These are phyloP conservation scores for Drosophila azteca DNA, from an alignment of 1,140 invertebrate species.

Conservation along the genomic window DNA sequence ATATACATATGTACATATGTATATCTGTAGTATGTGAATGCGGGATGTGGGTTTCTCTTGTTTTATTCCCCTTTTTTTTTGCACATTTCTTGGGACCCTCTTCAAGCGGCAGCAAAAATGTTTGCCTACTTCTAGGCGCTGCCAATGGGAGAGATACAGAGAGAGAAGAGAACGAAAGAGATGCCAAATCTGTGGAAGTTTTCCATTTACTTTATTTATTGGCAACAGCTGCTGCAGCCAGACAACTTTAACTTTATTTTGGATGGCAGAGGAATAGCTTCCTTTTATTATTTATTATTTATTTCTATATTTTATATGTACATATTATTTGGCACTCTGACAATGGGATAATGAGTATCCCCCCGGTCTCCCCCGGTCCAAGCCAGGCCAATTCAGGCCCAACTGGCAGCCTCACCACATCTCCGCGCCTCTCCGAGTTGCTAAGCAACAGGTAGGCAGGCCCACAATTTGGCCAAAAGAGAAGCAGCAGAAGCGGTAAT, in stretches of 20 bases:
- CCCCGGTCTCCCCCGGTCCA: too few relatives aligned
- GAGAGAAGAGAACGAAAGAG: too few relatives aligned
- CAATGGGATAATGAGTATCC: conserved; percentile 26
- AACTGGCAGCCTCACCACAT: conserved; percentile 31
- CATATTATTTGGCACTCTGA: conserved; percentile 25
- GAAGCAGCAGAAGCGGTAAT: not conserved
- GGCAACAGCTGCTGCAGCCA: conserved; percentile 20
- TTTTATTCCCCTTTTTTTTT: not conserved
- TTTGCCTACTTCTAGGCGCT: not conserved
- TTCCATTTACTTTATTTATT: conserved; percentile 16
- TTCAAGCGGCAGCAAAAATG: conserved; percentile 14
- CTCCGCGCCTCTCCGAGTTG: conserved; percentile 48
- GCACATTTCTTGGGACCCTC: conserved; percentile 3
- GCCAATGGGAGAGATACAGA: too few relatives aligned
- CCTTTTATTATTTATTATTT: too few relatives aligned
- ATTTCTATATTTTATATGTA: too few relatives aligned
- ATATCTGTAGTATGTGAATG: too few relatives aligned
- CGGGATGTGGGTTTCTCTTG: too few relatives aligned
- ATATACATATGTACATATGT: too few relatives aligned
- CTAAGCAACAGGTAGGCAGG: conserved; percentile 79
- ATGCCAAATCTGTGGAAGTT: too few relatives aligned
- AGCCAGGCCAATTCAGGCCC: not conserved
- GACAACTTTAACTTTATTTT: not conserved
- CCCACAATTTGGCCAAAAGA: conserved; percentile 50
- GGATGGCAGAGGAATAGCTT: too few relatives aligned